These are phyloP conservation scores for Coendou prehensilis DNA, from an alignment of 2,797 vertebrate genomes.

Conservation along the genomic window DNA sequence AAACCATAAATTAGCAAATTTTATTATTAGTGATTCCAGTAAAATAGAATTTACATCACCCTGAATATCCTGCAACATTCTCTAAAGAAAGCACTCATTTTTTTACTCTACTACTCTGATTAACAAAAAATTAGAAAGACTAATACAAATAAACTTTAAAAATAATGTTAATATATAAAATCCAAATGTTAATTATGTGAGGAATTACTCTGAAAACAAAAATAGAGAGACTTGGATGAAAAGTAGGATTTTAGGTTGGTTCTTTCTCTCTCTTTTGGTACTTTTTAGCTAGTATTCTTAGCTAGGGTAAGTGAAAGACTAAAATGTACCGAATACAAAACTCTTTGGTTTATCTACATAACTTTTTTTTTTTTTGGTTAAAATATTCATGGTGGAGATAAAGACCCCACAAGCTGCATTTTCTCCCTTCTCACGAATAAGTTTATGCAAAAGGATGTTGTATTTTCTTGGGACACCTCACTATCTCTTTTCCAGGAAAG, in stretches of 20 bases:
- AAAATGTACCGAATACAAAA: not conserved
- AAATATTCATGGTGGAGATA: constrained; percentile 3
- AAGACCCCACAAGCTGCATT: not conserved
- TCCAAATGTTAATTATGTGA: not conserved
- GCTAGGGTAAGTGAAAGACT: not conserved
- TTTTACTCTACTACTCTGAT: not conserved
- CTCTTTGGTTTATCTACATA: not conserved
- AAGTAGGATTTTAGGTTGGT: not conserved
- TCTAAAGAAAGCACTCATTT: not conserved
- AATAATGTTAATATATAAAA: not conserved
- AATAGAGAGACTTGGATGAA: not conserved
- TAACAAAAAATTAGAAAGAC: not conserved
- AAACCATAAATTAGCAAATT: constrained; percentile 28
- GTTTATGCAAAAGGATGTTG: not conserved
- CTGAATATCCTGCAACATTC: not conserved
- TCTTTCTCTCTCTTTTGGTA: not conserved
- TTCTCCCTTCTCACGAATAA: not conserved
- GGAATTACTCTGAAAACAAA: not conserved
- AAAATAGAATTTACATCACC: constrained; percentile 26
- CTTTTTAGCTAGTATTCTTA: not conserved
- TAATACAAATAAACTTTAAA: not conserved
- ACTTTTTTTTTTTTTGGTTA: constrained; percentile 33
- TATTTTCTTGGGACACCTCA: not conserved
- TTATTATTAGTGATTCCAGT: constrained; percentile 36
- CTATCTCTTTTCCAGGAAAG: constrained; percentile 14